Evolutionary conservation across 2,113 vertebrate species (phyloP), one percentile per base, ranked within the genome.

Genomic region (Phaethornis superciliosus): DNA sequence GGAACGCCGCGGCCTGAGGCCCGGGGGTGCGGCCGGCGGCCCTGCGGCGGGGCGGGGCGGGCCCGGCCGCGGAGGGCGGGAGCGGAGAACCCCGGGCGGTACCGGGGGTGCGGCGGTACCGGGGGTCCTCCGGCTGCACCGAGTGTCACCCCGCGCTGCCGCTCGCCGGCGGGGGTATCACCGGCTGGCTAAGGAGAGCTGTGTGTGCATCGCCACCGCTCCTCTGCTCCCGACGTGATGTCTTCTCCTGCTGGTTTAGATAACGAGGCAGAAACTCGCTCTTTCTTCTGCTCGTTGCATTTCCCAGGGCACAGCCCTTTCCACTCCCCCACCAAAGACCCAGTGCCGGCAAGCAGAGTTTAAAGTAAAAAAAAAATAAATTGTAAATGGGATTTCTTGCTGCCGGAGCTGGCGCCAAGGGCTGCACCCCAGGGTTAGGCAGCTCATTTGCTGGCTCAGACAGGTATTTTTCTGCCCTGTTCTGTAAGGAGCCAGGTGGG

Each of bases 51-150:
- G 63, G 32, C 62, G 7, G 26, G 49, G 68, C 6, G 52, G 58
- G 84, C 44, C 46, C 46, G 46, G 46, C 46, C 16, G 46, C 23
- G 72, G 65, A 14, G 22, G 40, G 42, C 21, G 77, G 47, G 26
- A n/a, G 62, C 67, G n/a, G 56, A 46, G 56, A 74, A 85, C 88
- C 76, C 93, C 93, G 51, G 93, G 58, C 82, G 64, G 81, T 15
- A 54, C 70, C 12, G 52, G 76, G 44, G 40, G 89, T 70, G 79
- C 86, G 49, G 76, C 85, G 51, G 78, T 59, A 10, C 28, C 72
- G 6, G 62, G 56, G 60, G 92, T 78, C 85, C 90, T 78, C 74
- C 46, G 35, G 85, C 93, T 90, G 93, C 93, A 7, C 67, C 70
- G 46, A 12, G 35, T 89, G 63, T 33, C 81, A 22, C 56, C 56